Evolutionary conservation across 2,888 invertebrate genomes (phyloP), one percentile per base, ranked within the genome.

Genomic region (Parascotia fuliginaria): DNA sequence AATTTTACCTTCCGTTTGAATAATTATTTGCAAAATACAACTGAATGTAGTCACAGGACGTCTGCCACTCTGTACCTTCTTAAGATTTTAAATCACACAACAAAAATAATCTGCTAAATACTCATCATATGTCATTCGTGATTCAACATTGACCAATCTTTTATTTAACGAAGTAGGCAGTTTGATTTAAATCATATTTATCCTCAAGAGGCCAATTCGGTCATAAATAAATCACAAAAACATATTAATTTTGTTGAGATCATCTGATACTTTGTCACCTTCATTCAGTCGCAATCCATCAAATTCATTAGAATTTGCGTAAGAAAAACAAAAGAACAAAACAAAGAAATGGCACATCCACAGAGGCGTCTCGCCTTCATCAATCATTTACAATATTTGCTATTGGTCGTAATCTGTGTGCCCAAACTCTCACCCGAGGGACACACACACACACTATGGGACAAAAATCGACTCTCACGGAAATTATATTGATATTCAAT

Each of bases 401-500:
- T 86, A 85, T 90, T 83, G 86, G 79, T 70, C 78, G 77, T 89
- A 91, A 90, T 90, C 90, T 89, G 87, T 91, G 81, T 81, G 79
- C 88, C 82, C 86, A 87, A 87, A 89, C 87, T 88, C 76, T 77
- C 77, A 82, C 85, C 77, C 77, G 64, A 73, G 84, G 85, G 85
- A 84, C 83, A 78, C 73, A 74, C 83, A 78, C 73, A 74, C 77
- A 78, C 75, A 83, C 83, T 87, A 89, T 86, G 85, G 77, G 80
- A 83, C 89, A 89, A 90, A 88, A 89, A 91, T 91, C 87, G 83
- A 91, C 90, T 92, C 89, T 83, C 89, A 87, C 87, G 87, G 85
- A 90, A 90, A 92, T 92, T 91, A 91, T 92, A 92, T 92, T 92
- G 92, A 92, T 92, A 92, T 92, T 92, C 92, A 92, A 92, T 92